Evolutionary conservation across 2,888 invertebrate species (phyloP).

Genomic region (Galerucella calmariensis): DNA sequence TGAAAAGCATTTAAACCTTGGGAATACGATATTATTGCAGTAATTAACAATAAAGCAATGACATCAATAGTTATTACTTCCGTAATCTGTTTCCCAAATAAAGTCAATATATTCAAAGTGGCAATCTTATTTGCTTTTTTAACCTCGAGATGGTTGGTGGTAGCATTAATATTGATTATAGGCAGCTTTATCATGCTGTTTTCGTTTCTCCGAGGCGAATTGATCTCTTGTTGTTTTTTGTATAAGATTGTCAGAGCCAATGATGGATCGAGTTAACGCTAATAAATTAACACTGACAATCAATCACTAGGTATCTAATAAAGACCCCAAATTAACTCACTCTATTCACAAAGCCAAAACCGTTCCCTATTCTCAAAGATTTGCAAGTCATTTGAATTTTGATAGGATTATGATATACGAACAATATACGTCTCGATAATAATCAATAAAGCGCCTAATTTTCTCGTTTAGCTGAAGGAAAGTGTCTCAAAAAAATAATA

Average conservation of each 20-base stretch:
- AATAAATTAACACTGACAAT: slow-evolving; percentile 19
- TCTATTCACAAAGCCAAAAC: background rate
- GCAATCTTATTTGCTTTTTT: slow-evolving; percentile 21
- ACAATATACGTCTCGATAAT: background rate
- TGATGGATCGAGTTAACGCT: slow-evolving; percentile 28
- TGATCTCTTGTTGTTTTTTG: slow-evolving; percentile 20
- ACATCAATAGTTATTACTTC: background rate
- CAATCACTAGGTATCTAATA: slow-evolving; percentile 30
- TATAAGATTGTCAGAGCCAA: slow-evolving; percentile 26
- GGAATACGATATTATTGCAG: no score
- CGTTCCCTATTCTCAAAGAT: slow-evolving; percentile 1
- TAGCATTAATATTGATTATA: slow-evolving; percentile 25
- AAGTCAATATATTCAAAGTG: slow-evolving; percentile 5
- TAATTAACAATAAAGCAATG: no score
- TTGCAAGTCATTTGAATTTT: slow-evolving; percentile 15
- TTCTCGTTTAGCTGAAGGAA: background rate
- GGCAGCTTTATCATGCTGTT: no score
- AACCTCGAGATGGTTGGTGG: slow-evolving; percentile 3
- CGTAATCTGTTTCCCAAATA: background rate
- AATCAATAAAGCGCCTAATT: background rate
- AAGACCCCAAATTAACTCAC: slow-evolving; percentile 23
- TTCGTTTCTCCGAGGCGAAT: slow-evolving; percentile 1
- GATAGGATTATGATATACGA: slow-evolving; percentile 4
- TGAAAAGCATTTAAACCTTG: no score
- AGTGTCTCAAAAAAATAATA: background rate